Evolutionary conservation across 2,888 invertebrate genomes (phyloP), one percentile per base, ranked within the genome.

Genomic region (Eucriotettix oculatus): DNA sequence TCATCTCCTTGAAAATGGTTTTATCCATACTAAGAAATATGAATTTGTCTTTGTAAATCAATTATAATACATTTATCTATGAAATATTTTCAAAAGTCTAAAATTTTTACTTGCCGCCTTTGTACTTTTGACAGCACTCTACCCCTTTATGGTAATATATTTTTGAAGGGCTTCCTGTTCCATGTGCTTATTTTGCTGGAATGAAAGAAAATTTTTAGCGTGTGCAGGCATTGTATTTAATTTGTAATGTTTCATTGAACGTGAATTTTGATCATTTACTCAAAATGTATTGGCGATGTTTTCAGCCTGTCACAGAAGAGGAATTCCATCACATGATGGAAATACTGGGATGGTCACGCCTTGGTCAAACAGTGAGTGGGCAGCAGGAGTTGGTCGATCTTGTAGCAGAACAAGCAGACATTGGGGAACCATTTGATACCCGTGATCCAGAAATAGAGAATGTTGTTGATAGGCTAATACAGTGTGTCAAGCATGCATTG

Each of bases 281-380:
- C 41, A 12, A 55, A 17, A 16, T 58, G 12, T 1, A 29, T 29
- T 1, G 42, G 12, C 5, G 43, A 12, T 57, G 44, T 55, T 66
- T 70, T n/a, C 69, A 90, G 85, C 91, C 92, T 78, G 88, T 92
- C 42, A 90, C 87, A 14, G 90, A 91, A 43, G 90, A 91, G 66
- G 96, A 97, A 75, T 95, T 96, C 75, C 85, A 90, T 67, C 81
- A 85, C 63, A 83, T 96, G 62, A 90, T 97, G 87, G 86, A 86
- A 56, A 81, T 94, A 66, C 76, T 97, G 66, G 84, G 86, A 42
- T 82, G 85, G 74, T 86, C 95, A 11, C 85, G 86, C 71, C 78
- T 90, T 56, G 87, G 90, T 57, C 86, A 86, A 66, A 88, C 91
- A 10, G 80, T 90, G 14, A 79, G 80, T 56, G 95, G 95, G 9